phyloP scores from a whole-genome alignment of 30 jellyfish, hydroid and myxozoan genomes.

The Rhopilema esculentum region DNA sequence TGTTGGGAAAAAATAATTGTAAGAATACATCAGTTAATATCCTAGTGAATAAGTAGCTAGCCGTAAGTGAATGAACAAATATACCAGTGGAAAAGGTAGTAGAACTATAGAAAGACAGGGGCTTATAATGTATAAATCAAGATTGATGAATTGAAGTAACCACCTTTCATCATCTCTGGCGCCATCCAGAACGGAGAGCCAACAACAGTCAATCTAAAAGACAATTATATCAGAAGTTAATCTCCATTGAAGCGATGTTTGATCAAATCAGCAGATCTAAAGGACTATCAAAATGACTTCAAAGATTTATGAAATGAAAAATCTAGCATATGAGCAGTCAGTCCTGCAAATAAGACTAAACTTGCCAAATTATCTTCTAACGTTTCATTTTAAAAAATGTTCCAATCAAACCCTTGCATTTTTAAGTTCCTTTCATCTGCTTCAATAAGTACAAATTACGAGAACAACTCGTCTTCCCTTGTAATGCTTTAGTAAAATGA shows the following conservation, averaged over 20 bases:
- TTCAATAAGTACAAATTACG: no score
- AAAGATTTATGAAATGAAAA: neutral
- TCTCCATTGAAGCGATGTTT: neutral
- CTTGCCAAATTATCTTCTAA: no score
- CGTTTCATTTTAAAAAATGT: no score
- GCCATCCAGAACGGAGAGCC: slow-evolving; percentile 98
- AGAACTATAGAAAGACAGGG: no score
- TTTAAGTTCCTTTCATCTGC: no score
- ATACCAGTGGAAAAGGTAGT: neutral
- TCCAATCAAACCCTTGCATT: no score
- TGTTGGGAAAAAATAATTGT: slow-evolving; percentile 25
- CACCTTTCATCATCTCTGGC: slow-evolving; percentile 92
- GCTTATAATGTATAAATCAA: no score
- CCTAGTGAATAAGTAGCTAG: neutral
- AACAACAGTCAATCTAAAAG: slow-evolving; percentile 72
- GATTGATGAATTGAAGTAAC: no score
- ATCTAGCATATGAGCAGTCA: neutral
- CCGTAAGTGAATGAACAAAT: neutral
- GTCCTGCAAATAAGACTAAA: no score
- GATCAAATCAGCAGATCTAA: neutral
- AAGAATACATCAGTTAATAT: neutral
- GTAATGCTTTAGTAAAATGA: no score
- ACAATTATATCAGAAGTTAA: neutral
- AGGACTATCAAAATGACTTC: neutral
- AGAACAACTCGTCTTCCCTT: no score